These are phyloP conservation scores for Diarsia rubi DNA, from an alignment of 2,888 invertebrate species.

Conservation along the genomic window DNA sequence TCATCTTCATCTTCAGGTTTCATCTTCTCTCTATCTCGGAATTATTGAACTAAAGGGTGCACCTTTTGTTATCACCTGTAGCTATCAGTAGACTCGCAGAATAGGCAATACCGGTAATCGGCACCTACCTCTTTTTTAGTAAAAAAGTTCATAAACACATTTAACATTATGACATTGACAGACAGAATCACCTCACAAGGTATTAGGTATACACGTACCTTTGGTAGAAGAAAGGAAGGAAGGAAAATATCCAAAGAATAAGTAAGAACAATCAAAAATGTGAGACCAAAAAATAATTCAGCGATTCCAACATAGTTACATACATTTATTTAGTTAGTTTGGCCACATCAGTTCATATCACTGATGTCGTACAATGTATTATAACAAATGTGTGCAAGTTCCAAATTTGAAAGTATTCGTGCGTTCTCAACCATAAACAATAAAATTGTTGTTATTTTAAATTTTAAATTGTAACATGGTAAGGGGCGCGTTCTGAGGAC, in stretches of 20 bases:
- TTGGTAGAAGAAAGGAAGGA: background rate
- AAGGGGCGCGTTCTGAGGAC: constrained; percentile 69
- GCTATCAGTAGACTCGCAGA: background rate
- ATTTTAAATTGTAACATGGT: constrained; percentile 75
- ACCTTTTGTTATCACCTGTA: background rate
- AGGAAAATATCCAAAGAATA: background rate
- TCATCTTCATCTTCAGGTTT: too few relatives aligned
- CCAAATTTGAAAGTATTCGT: constrained; percentile 55
- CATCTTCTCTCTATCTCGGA: background rate
- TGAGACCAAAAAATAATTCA: background rate
- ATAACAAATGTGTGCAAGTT: constrained; percentile 49
- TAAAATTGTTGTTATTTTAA: constrained; percentile 75
- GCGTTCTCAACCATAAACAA: constrained; percentile 61
- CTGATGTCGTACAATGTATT: constrained; percentile 33
- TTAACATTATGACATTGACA: background rate
- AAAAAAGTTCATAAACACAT: background rate
- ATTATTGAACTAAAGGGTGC: background rate
- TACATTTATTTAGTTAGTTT: constrained; percentile 40
- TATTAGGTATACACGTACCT: background rate
- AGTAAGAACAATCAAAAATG: background rate
- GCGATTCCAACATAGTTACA: background rate
- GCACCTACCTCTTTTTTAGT: background rate
- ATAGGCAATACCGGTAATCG: background rate
- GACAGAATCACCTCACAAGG: background rate
- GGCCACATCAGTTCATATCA: constrained; percentile 48